Conservation (phyloP, 1,140 invertebrate species). For the Solenopsis fugax region DNA sequence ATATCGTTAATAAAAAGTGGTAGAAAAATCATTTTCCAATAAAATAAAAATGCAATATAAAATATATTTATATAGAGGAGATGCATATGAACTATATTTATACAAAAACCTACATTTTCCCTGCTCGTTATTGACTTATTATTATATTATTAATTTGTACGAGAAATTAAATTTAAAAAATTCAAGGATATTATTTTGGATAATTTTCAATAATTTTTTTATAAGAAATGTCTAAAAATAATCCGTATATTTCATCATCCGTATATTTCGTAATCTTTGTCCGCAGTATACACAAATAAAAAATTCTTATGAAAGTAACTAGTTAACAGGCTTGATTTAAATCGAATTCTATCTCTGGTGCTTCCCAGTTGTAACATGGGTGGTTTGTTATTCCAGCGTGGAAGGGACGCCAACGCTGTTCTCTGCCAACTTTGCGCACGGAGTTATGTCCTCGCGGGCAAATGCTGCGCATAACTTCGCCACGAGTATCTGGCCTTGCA, state of each 20-base stretch:
- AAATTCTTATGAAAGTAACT: constrained; percentile 10
- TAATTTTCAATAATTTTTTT: neutral
- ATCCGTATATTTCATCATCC: neutral
- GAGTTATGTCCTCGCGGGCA: constrained; percentile 77
- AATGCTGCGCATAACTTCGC: constrained; percentile 76
- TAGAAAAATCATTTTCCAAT: neutral
- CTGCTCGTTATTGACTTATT: no score
- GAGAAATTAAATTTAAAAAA: neutral
- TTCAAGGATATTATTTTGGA: neutral
- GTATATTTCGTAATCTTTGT: neutral
- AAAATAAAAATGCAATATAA: neutral
- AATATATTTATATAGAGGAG: neutral
- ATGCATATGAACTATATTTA: no score
- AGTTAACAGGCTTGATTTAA: constrained; percentile 54
- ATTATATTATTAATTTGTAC: neutral
- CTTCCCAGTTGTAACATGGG: constrained; percentile 66
- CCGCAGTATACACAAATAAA: neutral
- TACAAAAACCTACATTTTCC: no score
- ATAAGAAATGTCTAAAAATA: neutral
- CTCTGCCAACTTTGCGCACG: constrained; percentile 75
- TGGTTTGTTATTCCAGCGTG: constrained; percentile 71
- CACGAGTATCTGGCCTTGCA: constrained; percentile 53
- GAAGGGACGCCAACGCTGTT: constrained; percentile 66
- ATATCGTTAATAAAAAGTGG: neutral
- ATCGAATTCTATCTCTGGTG: constrained; percentile 63